Conservation (phyloP, 2,888 invertebrate genomes). For the Malthinus flaveolus region DNA sequence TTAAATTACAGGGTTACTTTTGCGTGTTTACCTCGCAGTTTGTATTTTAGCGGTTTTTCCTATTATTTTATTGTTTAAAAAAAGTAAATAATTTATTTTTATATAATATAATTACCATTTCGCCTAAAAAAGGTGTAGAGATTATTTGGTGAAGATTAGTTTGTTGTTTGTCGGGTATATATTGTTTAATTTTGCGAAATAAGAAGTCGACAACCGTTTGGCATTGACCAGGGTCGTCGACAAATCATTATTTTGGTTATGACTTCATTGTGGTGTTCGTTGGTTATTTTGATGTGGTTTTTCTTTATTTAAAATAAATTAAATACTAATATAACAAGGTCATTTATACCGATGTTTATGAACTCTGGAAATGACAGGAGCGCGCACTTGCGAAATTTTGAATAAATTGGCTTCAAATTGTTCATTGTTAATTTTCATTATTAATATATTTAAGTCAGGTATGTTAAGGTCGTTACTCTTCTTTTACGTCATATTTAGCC, state of each 20-base stretch:
- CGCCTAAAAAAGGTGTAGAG: conserved; percentile 6
- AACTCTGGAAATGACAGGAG: conserved; percentile 16
- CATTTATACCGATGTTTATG: conserved; percentile 16
- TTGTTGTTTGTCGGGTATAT: conserved; percentile 31
- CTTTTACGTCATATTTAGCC: conserved; percentile 18
- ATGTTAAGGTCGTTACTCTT: conserved; percentile 24
- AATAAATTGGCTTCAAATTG: conserved; percentile 15
- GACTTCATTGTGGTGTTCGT: conserved; percentile 25
- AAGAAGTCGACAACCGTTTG: conserved; percentile 58
- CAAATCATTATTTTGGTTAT: conserved; percentile 35
- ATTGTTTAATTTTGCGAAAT: conserved; percentile 45
- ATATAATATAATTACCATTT: conserved; percentile 5
- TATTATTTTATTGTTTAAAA: too few relatives aligned
- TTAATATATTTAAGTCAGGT: conserved; percentile 23
- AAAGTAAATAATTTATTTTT: conserved; percentile 1
- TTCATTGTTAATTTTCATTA: conserved; percentile 20
- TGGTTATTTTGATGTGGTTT: conserved; percentile 32
- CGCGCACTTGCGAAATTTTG: conserved; percentile 12
- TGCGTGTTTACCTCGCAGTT: too few relatives aligned
- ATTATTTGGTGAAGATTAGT: conserved; percentile 14
- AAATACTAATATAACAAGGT: conserved; percentile 20
- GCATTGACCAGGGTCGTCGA: conserved; percentile 51
- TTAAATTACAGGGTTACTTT: too few relatives aligned
- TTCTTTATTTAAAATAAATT: conserved; percentile 31
- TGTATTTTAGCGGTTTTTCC: too few relatives aligned